Base-by-base conservation (phyloP, 2,113 vertebrate genomes). In the Ginglymostoma cirratum region DNA sequence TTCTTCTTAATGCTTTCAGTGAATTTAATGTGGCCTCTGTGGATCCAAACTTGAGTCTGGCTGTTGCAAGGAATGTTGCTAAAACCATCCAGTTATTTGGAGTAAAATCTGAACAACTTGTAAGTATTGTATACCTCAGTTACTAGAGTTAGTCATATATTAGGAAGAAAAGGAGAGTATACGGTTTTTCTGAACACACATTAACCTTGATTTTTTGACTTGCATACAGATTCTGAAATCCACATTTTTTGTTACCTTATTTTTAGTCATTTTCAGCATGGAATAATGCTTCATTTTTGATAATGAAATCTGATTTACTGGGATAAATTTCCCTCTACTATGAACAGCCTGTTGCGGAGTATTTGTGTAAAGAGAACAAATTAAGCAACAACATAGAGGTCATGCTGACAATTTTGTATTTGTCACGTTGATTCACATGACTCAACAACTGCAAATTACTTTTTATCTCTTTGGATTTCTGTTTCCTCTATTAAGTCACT, bases 31-130 rank as follows among this genome's bases (percentile, higher is more conserved):
- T 99, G 92, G 98, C 99, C n/a, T 97, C 98, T 52, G 98, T 99
- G 95, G 99, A 99, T 97, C 97, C 98, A 95, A 97, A 98, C 96
- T 98, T 99, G 42, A 98, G 98, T 72, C 97, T 98, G 96, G 98
- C 99, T 65, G 99, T 99, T 83, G 98, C 99, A 95, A 99, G 98
- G 98, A 99, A 99, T 0, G 98, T 99, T 48, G 98, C 98, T 80
- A 99, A 99, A 98, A 99, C 99, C 14, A 97, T 99, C 96, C 98
- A 99, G 83, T 98, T 99, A 95, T 99, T 98, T 7, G 98, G 98
- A 95, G 99, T 99, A 78, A 99, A 99, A 97, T 99, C 98, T 7
- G 99, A 99, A 96, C 99, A 99, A 96, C 98, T 99, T 97, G 99
- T 99, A 97, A 97, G 98, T 98, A 15, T 94, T 55, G 95, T 52